Evolutionary conservation across 2,797 vertebrate genomes (phyloP).

Genomic region (Podarcis lilfordi): DNA sequence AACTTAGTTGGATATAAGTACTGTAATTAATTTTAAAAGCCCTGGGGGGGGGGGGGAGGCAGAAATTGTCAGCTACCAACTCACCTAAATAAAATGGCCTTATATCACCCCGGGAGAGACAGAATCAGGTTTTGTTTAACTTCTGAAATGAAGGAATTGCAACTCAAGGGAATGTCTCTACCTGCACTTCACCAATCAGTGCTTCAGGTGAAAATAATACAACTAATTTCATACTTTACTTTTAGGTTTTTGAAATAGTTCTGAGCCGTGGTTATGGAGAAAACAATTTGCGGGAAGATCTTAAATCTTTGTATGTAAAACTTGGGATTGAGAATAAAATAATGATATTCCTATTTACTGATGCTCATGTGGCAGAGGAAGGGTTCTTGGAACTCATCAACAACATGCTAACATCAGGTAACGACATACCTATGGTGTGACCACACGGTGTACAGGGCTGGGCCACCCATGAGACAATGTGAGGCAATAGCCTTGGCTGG

Average conservation of each 20-base stretch:
- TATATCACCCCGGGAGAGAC: not conserved
- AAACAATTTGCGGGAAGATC: constrained; percentile 89
- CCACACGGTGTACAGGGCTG: no score
- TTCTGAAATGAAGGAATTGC: not conserved
- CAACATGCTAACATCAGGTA: constrained; percentile 98
- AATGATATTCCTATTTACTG: constrained; percentile 92
- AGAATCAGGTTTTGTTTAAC: not conserved
- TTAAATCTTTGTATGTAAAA: constrained; percentile 89
- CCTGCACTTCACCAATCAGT: no score
- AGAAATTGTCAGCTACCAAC: not conserved
- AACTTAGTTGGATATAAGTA: not conserved
- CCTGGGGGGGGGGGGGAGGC: not conserved
- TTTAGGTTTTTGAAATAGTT: constrained; percentile 92
- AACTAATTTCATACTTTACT: not conserved
- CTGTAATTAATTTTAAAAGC: not conserved
- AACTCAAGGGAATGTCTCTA: not conserved
- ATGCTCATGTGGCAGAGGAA: constrained; percentile 92
- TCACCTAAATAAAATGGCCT: not conserved
- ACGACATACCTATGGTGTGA: not conserved
- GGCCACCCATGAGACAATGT: no score
- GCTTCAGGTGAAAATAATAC: not conserved
- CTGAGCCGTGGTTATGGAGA: constrained; percentile 91
- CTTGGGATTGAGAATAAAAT: constrained; percentile 90
- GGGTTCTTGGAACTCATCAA: constrained; percentile 97
- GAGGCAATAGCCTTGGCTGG: no score